Conservation (phyloP, 1,140 invertebrate genomes). For the Luehdorfia chinensis region DNA sequence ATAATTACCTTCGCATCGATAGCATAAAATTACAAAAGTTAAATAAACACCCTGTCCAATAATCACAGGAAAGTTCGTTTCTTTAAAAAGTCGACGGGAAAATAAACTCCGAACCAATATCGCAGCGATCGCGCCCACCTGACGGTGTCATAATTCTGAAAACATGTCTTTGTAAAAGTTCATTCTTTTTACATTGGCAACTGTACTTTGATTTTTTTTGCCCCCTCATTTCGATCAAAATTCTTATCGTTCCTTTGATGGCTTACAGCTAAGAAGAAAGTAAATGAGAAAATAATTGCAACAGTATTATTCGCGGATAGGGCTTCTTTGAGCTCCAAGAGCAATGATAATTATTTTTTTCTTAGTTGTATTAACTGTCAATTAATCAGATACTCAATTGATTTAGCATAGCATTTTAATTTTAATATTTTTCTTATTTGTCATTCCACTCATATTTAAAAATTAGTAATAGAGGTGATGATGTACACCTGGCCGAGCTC, state of each 20-base stretch:
- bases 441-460: too few species aligned
- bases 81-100: slow-evolving; percentile 36
- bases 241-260: slow-evolving; percentile 42
- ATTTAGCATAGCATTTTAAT: not conserved
- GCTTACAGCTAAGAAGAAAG: slow-evolving; percentile 30
- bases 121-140: slow-evolving; percentile 45
- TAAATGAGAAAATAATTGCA: slow-evolving; percentile 56
- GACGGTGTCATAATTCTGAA: slow-evolving; percentile 53
- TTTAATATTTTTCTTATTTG: not conserved
- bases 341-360: slow-evolving; percentile 15
- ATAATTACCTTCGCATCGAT: not conserved
- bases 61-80: slow-evolving; percentile 10
- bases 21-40: slow-evolving; percentile 7
- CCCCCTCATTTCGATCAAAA: slow-evolving; percentile 50
- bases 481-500: too few species aligned
- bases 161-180: slow-evolving; percentile 40
- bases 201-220: slow-evolving; percentile 53
- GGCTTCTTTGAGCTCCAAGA: slow-evolving; percentile 30
- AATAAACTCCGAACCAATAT: slow-evolving; percentile 37
- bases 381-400: slow-evolving; percentile 13
- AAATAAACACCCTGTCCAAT: slow-evolving; percentile 6
- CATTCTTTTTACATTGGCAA: slow-evolving; percentile 42
- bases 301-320: slow-evolving; percentile 38
- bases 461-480: too few species aligned
- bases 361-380: slow-evolving; percentile 5